Percentiles rank a stretch among this genome's conserved stretches.
phyloP scores from a whole-genome alignment of 1,140 invertebrate species.

The Pachyrhynchus sulphureomaculatus region DNA sequence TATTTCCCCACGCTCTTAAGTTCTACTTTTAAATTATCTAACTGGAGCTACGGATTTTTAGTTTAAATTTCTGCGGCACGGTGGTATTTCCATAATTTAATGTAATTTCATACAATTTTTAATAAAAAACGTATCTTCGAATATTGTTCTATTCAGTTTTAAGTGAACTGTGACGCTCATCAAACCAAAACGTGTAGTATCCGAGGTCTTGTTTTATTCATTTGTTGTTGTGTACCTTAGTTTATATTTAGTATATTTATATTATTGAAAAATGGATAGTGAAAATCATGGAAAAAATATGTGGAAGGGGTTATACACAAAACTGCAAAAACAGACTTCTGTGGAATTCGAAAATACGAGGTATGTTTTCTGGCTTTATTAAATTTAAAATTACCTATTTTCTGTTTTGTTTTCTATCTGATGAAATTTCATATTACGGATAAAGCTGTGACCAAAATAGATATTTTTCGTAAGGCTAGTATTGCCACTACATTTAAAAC shows the following conservation, averaged over 20 bases:
- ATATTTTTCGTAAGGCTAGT: too few relatives aligned
- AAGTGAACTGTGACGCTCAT: too few relatives aligned
- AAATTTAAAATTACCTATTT: too few relatives aligned
- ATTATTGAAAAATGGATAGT: constrained; percentile 7
- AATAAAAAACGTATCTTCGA: neutral
- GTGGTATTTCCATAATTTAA: too few relatives aligned
- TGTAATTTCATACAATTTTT: neutral
- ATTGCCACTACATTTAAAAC: too few relatives aligned
- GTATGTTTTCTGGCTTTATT: constrained; percentile 4
- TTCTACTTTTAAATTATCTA: neutral
- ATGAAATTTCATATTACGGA: too few relatives aligned
- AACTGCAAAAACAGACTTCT: constrained; percentile 15
- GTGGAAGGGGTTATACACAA: constrained; percentile 11
- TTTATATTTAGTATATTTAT: neutral
- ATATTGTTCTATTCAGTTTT: neutral
- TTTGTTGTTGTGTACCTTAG: too few relatives aligned
- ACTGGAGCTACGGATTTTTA: too few relatives aligned
- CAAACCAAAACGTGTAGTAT: too few relatives aligned
- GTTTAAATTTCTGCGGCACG: neutral
- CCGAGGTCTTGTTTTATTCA: too few relatives aligned
- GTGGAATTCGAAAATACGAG: constrained; percentile 6
- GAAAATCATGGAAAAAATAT: neutral
- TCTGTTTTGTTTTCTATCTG: too few relatives aligned
- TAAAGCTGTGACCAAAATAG: too few relatives aligned
- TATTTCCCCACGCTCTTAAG: constrained; percentile 4